Base-by-base conservation (phyloP, 2,797 vertebrate genomes). In the Nasua narica region DNA sequence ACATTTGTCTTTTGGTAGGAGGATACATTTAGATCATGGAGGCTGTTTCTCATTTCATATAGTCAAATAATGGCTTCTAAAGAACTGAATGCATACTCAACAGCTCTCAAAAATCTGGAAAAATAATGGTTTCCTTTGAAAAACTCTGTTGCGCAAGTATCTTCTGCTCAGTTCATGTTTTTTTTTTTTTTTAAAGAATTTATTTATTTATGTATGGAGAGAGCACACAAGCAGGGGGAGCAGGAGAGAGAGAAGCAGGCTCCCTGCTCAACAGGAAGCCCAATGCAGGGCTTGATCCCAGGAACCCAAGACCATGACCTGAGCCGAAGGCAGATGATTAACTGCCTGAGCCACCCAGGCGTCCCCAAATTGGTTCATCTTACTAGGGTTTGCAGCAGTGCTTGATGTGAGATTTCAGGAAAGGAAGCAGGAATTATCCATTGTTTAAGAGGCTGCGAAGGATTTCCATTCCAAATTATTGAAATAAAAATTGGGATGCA, bases 21-120 rank as follows among this genome's bases (percentile, higher is more conserved):
- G 60, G 37, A 46, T 29, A 48, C 6, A 35, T 89, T 74, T 48
- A 12, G 52, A 79, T 86, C 27, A 3, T 54, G 74, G 77, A 67
- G 65, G 23, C 81, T 86, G 72, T 77, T 96, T 96, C 84, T 88
- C 60, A 86, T 90, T 97, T 96, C 77, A 69, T 43, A 50, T 11
- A 78, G 58, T 46, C 46, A 82, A 40, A 74, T 52, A 69, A 3
- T 48, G 62, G 77, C 67, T 92, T 96, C 92, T 76, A 65, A 83
- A 65, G 87, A 95, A 79, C n/a, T 3, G 5, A 94, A 56, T 79
- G 12, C 37, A 87, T n/a, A 90, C 48, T 46, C 54, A 74, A 60
- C 12, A 58, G 60, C 32, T 82, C 54, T 89, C 35, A 86, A 69
- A 92, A 82, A n/a, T 86, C 35, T 54, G 46, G 78, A 58, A 58